Conservation (phyloP, 2,888 invertebrate genomes). For the Isotomurus palustris region DNA sequence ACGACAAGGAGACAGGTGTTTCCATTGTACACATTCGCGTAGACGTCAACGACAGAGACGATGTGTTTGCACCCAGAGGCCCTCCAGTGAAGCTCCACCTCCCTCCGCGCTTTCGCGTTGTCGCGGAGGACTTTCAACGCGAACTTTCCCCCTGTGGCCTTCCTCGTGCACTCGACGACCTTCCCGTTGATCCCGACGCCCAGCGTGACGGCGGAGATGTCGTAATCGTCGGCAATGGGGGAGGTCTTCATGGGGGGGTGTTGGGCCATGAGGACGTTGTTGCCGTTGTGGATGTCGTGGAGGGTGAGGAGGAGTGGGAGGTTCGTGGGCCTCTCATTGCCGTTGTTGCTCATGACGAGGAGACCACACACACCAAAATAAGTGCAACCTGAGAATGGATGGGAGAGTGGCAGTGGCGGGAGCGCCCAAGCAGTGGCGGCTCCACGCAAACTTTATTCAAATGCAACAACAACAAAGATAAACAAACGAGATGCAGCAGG, state of each 20-base stretch:
- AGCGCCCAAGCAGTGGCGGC: too few species aligned
- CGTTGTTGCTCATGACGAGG: neutral
- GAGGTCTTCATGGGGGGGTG: slow-evolving; percentile 60
- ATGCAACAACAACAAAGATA: too few species aligned
- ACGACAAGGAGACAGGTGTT: slow-evolving; percentile 89
- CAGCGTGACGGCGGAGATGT: slow-evolving; percentile 85
- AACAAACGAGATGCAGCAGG: too few species aligned
- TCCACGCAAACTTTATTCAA: too few species aligned
- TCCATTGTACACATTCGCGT: slow-evolving; percentile 91
- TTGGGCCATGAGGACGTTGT: slow-evolving; percentile 24
- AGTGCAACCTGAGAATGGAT: too few species aligned
- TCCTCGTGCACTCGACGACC: slow-evolving; percentile 89
- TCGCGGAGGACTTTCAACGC: slow-evolving; percentile 92
- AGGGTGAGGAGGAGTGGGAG: slow-evolving; percentile 30
- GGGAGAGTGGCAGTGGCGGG: too few species aligned
- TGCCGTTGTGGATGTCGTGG: slow-evolving; percentile 34
- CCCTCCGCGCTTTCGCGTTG: slow-evolving; percentile 84
- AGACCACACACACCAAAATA: too few species aligned
- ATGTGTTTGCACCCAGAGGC: slow-evolving; percentile 88
- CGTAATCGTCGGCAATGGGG: slow-evolving; percentile 83
- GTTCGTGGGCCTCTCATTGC: slow-evolving; percentile 22
- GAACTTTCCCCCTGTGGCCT: slow-evolving; percentile 66
- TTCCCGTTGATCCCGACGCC: slow-evolving; percentile 98
- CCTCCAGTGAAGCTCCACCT: slow-evolving; percentile 93
- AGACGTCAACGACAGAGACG: slow-evolving; percentile 88